Evolutionary conservation across 2,888 invertebrate genomes (phyloP), one percentile per base, ranked within the genome.

Genomic region (Hipparchia sbordonii): DNA sequence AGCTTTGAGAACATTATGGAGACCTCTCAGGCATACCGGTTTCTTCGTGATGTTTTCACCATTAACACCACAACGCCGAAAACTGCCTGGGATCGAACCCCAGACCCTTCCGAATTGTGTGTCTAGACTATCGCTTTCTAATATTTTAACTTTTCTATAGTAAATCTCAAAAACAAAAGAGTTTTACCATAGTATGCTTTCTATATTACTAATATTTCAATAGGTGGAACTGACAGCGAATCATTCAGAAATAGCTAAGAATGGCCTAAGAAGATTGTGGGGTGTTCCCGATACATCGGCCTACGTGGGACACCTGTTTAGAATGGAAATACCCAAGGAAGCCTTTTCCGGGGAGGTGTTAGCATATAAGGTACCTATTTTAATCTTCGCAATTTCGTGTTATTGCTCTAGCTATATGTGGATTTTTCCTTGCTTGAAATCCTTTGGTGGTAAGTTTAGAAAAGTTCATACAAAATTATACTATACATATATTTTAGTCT

Each of bases 301-400:
- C 79, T 94, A 95, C 76, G 95, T 96, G 33, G 97, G 97, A 63
- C 96, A 95, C 83, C 91, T 96, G 74, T 97, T 97, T 89, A 95
- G 95, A 78, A 95, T 96, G 87, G 95, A 95, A 80, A 95, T 97
- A 79, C 96, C 97, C 13, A 95, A 94, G 79, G 95, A 96, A 87
- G 96, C 96, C 39, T 96, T 96, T 89, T 94, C 95, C 71, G 96
- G 96, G 76, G 94, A 94, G 79, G 94, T 96, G 66, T 90, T 95
- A 82, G 94, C 94, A 82, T 97, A 96, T 89, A 96, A 96, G 95
- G 97, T 97, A 89, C 88, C 10, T 39, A 10, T 8, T 67, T 45
- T 45, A 6, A 12, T 65, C 52, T 65, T 65, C 3, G n/a, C 13
- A 46, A 10, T n/a, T 23, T 45, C 4, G 6, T 62, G 39, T 62